Conservation (phyloP, 2,888 invertebrate species). For the Orgyia antiqua region DNA sequence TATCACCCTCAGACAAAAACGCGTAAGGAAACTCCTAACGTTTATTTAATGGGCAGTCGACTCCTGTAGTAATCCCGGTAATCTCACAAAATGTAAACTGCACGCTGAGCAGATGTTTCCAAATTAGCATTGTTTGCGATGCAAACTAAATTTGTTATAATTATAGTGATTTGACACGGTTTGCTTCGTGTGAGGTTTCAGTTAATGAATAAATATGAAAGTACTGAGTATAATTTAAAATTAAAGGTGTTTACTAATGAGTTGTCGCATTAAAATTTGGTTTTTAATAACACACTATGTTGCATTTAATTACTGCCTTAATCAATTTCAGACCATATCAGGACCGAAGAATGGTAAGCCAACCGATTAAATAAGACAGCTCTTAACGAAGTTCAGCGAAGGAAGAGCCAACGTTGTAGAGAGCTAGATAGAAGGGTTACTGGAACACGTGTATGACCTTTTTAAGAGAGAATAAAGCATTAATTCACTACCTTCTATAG, state of each 20-base stretch:
- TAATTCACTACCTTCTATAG: too few species aligned
- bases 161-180: constrained; percentile 33
- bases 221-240: constrained; percentile 9
- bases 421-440: too few species aligned
- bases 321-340: too few species aligned
- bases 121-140: constrained; percentile 62
- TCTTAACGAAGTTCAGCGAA: too few species aligned
- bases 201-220: constrained; percentile 15
- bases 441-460: too few species aligned
- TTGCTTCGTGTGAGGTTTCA: constrained; percentile 9
- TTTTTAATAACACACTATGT: too few species aligned
- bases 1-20: constrained; percentile 45
- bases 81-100: constrained; percentile 44
- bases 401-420: too few species aligned
- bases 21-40: constrained; percentile 56
- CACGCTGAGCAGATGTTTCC: constrained; percentile 63
- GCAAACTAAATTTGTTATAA: constrained; percentile 52
- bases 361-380: too few species aligned
- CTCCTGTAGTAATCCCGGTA: constrained; percentile 60
- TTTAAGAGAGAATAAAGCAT: too few species aligned
- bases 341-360: too few species aligned
- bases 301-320: too few species aligned
- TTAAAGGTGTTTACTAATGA: constrained; percentile 6
- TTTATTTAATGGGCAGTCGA: constrained; percentile 60
- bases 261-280: too few species aligned